These are phyloP conservation scores for Ailurus styani DNA, from an alignment of 2,113 vertebrate species.

Conservation along the genomic window DNA sequence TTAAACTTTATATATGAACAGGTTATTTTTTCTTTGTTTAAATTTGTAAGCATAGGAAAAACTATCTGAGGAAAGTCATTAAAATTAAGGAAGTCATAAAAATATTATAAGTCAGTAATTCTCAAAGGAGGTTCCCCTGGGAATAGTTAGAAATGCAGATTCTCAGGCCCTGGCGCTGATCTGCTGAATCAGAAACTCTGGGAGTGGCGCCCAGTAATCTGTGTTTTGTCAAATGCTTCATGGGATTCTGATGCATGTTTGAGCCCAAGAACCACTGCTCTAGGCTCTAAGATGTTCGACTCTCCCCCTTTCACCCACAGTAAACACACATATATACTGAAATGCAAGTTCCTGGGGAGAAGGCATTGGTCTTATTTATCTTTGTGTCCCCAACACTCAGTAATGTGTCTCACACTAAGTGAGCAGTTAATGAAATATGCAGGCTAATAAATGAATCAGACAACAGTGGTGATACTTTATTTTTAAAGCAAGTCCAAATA, in stretches of 20 bases:
- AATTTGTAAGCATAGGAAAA: neutral
- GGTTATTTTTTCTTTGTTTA: neutral
- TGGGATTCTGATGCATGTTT: neutral
- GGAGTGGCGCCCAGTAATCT: fast-evolving
- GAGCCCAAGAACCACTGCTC: neutral
- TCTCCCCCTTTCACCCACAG: neutral
- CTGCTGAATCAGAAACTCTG: neutral
- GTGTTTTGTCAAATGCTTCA: no score
- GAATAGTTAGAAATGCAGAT: neutral
- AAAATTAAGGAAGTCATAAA: neutral
- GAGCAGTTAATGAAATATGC: neutral
- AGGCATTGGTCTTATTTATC: neutral
- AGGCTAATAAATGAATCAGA: neutral
- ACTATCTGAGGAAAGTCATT: neutral
- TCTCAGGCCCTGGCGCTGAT: no score
- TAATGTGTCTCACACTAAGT: neutral
- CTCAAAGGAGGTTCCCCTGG: neutral
- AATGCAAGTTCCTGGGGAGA: neutral
- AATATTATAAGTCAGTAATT: neutral
- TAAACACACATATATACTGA: neutral
- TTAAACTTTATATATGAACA: neutral
- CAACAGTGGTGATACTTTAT: neutral
- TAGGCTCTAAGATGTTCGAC: neutral
- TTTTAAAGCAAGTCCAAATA: neutral
- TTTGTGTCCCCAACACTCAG: neutral